A percentile compares a stretch with the other conserved stretches of the same genome.
Evolutionary conservation across 64 coral and sea anemone genomes (phyloP).

Genomic region (Acropora tenuis): DNA sequence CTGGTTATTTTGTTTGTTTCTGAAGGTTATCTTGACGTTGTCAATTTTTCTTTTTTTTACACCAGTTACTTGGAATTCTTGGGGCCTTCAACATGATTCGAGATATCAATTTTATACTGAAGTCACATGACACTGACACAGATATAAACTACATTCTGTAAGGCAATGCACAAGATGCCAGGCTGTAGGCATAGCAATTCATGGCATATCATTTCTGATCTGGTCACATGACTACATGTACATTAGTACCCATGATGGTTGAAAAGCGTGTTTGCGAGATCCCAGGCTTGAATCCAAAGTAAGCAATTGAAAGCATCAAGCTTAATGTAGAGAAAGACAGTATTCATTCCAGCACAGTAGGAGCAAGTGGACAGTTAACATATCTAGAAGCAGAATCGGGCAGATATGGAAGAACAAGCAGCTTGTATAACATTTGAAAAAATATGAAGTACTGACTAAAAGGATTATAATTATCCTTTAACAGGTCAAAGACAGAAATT

Average conservation of each 20-base stretch:
- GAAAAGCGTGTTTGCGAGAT: too few species aligned
- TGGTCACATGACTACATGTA: too few species aligned
- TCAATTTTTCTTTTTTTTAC: not conserved
- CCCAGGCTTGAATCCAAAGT: too few species aligned
- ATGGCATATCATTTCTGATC: too few species aligned
- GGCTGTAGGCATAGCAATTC: not conserved
- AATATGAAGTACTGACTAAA: too few species aligned
- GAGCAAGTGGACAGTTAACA: not conserved
- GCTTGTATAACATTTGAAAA: too few species aligned
- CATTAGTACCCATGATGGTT: too few species aligned
- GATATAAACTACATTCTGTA: conserved; percentile 19
- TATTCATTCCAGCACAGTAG: not conserved
- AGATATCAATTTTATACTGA: conserved; percentile 57
- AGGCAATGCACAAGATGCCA: not conserved
- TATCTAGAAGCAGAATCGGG: not conserved
- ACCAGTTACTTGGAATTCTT: conserved; percentile 75
- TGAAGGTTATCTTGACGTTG: too few species aligned
- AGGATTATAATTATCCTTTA: too few species aligned
- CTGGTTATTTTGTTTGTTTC: not conserved
- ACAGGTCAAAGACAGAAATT: not conserved
- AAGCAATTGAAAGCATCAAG: too few species aligned
- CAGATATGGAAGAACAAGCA: too few species aligned
- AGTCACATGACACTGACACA: conserved; percentile 11
- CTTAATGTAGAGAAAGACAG: too few species aligned
- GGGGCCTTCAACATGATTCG: conserved; percentile 78